Base-by-base conservation (phyloP, 1,140 invertebrate species). In the Eueides isabella region DNA sequence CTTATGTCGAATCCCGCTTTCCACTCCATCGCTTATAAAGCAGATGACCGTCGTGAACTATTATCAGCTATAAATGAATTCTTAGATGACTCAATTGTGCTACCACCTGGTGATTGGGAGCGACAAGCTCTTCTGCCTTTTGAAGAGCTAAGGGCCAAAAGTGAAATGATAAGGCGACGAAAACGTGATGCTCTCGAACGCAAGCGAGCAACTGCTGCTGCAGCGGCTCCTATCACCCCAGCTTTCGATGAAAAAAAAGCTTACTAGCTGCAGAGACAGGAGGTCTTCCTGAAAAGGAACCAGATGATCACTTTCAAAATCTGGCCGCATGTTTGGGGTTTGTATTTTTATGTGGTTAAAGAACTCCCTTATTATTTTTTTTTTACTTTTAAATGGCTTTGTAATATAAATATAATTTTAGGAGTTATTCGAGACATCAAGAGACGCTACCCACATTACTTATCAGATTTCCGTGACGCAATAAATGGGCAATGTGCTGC, bases 101-200 rank as follows among this genome's bases (percentile, higher is more conserved):
- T 99, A 68, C 98, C 98, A 6, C 98, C 98, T 41, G 98, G 98
- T n/a, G 97, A 99, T 85, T 99, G 98, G 98, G 97, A 99, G 87
- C 95, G 97, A 66, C 96, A 98, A 81, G 97, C 98, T 55, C 90
- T 99, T n/a, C 89, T 99, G 62, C 98, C 98, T 0, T 97, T 99
- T 73, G 96, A 97, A 74, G 97, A 98, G 85, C 88, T 97, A 2
- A 96, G 97, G 85, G 96, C 96, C 16, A 97, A 97, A 86, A 97
- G 96, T 81, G 96, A 97, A 79, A 96, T 96, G 79, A 97, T 97
- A 55, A 94, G 95, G 23, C 95, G 94, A 23, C 93, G 97, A 7
- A 97, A 97, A 82, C 95, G 94, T 38, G 95, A 96, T 74, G 96
- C 96, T 7, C 78, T 96, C 41, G 95, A 96, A 72, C 94, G 95